Base-by-base conservation (phyloP, 92 coral and sea anemone genomes). In the Epizoanthus stellaris region DNA sequence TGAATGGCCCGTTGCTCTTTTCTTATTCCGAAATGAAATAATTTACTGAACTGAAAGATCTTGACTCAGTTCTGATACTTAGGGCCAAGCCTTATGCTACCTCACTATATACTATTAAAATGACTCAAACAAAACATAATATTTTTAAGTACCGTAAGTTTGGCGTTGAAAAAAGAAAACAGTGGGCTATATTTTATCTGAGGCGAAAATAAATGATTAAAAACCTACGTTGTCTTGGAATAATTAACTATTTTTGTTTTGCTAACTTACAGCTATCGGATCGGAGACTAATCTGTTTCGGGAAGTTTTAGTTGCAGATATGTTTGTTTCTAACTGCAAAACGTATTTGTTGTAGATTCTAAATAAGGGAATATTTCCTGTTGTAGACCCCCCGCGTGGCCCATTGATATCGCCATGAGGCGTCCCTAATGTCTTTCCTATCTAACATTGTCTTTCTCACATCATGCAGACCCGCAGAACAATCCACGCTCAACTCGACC, bases 331-430 rank as follows among this genome's bases (percentile, higher is more conserved):
- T 43, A 45, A 58, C n/a, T n/a, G 72, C 83, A 79, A 79, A 79
- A 79, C 23, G 61, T 42, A 47, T 61, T 79, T 79, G 61, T 45
- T 43, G 49, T 79, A 12, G 45, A 79, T 42, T 62, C n/a, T 47
- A 79, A 43, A 63, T 79, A 64, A 21, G 56, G 83, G 45, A 77
- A 73, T 77, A 61, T 60, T 39, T 77, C 17, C 45, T 16, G 1
- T 2, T 5, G 39, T 15, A 12, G 39, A 36, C 30, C 72, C 72
- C 82, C 83, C 30, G 58, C 38, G 61, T 59, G 83, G 15, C 19
- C 72, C 25, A 63, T 63, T 62, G 25, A 79, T 10, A 79, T 63
- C 45, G 49, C 83, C 83, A 73, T 25, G 6, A n/a, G 83, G 72
- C 40, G 16, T 79, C 58, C 36, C 5, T n/a, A 15, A 76, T 76